Evolutionary conservation across 2,888 invertebrate species (phyloP).

Genomic region (Busseola fusca): DNA sequence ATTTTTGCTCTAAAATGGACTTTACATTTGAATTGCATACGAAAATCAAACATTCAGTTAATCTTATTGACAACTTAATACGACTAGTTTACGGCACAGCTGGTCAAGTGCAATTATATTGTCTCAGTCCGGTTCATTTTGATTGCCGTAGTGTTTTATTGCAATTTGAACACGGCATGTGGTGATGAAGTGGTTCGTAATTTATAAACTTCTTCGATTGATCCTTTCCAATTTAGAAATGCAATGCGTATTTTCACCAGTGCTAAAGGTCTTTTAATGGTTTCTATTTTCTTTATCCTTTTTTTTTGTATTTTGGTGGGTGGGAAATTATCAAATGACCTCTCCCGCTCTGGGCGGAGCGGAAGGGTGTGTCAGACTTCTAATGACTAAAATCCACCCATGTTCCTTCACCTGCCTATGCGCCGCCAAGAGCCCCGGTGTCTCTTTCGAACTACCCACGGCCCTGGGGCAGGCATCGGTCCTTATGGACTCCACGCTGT

Average conservation of each 20-base stretch:
- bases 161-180: constrained; percentile 17
- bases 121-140: background rate
- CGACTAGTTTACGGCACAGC: constrained; percentile 4
- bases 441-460: too few relatives aligned
- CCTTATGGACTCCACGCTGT: too few relatives aligned
- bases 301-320: too few relatives aligned
- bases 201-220: constrained; percentile 15
- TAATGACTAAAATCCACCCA: too few relatives aligned
- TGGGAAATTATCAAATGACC: too few relatives aligned
- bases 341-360: too few relatives aligned
- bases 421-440: too few relatives aligned
- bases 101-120: constrained; percentile 12
- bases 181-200: constrained; percentile 13
- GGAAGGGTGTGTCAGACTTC: too few relatives aligned
- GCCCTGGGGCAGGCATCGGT: too few relatives aligned
- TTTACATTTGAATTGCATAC: background rate
- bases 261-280: background rate
- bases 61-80: constrained; percentile 27
- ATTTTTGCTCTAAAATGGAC: background rate
- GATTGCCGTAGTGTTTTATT: constrained; percentile 29
- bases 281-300: background rate
- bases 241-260: background rate
- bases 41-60: constrained; percentile 22
- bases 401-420: too few relatives aligned
- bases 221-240: constrained; percentile 1